Evolutionary conservation across 2,888 invertebrate genomes (phyloP).

Genomic region (Synanthedon myopaeformis): DNA sequence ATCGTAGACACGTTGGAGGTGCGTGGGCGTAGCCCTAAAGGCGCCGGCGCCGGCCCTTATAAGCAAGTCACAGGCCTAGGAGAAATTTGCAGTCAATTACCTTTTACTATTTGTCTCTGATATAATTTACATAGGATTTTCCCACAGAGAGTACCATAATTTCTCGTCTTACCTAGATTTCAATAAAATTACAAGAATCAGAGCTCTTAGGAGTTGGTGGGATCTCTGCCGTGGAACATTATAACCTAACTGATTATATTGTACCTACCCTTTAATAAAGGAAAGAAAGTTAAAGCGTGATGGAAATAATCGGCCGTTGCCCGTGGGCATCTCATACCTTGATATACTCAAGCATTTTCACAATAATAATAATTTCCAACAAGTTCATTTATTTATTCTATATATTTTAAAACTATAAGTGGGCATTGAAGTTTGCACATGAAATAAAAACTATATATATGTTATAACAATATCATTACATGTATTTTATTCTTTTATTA

Average conservation of each 20-base stretch:
- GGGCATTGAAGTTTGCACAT: too few relatives aligned
- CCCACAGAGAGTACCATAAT: not conserved
- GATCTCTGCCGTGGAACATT: too few relatives aligned
- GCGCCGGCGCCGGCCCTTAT: conserved; percentile 31
- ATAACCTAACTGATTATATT: too few relatives aligned
- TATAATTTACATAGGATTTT: not conserved
- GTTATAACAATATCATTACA: too few relatives aligned
- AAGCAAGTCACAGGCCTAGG: not conserved
- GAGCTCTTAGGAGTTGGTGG: too few relatives aligned
- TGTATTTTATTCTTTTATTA: too few relatives aligned
- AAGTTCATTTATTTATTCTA: too few relatives aligned
- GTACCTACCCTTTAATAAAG: conserved; percentile 9
- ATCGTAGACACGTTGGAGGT: conserved; percentile 32
- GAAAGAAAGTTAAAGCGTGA: conserved; percentile 23
- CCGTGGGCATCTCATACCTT: conserved; percentile 12
- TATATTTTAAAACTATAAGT: too few relatives aligned
- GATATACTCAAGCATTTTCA: not conserved
- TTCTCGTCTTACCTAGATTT: not conserved
- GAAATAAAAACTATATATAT: too few relatives aligned
- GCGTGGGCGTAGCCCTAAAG: conserved; percentile 16
- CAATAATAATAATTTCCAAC: too few relatives aligned
- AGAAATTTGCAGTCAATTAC: not conserved
- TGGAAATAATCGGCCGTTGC: conserved; percentile 17
- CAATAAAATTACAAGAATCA: too few relatives aligned
- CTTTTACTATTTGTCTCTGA: not conserved